Evolutionary conservation across 2,797 vertebrate species (phyloP), one percentile per base, ranked within the genome.

Genomic region (Sciurus vulgaris): DNA sequence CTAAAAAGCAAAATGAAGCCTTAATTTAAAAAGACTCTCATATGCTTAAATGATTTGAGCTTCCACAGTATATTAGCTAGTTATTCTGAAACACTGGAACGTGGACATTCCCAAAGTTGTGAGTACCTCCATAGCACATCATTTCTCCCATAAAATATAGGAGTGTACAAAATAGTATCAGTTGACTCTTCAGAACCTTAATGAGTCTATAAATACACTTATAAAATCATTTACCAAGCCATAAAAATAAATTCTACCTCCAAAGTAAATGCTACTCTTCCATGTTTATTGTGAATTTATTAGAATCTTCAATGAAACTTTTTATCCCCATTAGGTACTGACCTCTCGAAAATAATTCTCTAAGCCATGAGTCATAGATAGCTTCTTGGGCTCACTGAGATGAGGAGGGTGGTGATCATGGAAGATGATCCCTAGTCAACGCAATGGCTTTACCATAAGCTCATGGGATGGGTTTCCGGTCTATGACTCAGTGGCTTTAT

Each of bases 261-360:
- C 59, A 84, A 92, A 95, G 87, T 54, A 84, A 89, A 95, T n/a
- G 47, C 20, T 67, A 26, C 0, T 30, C 65, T 89, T 93, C 26
- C 15, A 70, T 0, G 11, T 33, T 94, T 78, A 70, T 73, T 84
- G 28, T 63, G 63, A 92, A 86, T 11, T 78, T 69, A 90, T 4
- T 4, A 30, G 28, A 77, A 56, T 89, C 44, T 95, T 90, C 30
- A 20, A 76, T 84, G 41, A 88, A 86, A 77, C 1, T 86, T 89
- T 89, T 47, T 69, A 51, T 79, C 35, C 92, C 30, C 18, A 24
- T 69, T 86, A 89, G 30, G 14, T 59, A 35, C 69, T 18, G 18
- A 63, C 4, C 35, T 69, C 41, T 86, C 63, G 20, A 88, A 84
- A 95, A n/a, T 30, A 86, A 81, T 59, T 81, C 26, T 67, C 70